Percentiles rank a stretch among this genome's conserved stretches.
These are phyloP conservation scores for Hydropsyche tenuis DNA, from an alignment of 1,140 invertebrate genomes.

Conservation along the genomic window DNA sequence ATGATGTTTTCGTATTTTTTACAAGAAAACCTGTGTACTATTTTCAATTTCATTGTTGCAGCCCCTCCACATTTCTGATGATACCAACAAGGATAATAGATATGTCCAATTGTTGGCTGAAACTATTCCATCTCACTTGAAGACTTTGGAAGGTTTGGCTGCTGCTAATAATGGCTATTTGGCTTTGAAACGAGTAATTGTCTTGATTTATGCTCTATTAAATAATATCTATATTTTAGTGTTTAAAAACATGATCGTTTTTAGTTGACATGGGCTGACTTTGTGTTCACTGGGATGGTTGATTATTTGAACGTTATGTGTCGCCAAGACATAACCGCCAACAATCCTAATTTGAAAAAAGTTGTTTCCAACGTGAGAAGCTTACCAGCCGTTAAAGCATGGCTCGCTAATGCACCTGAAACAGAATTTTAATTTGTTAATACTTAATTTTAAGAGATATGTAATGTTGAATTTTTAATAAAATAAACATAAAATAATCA, in stretches of 20 bases:
- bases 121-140: slow-evolving; percentile 66
- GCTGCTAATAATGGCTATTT: slow-evolving; percentile 61
- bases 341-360: slow-evolving; percentile 65
- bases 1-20: no score
- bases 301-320: slow-evolving; percentile 68
- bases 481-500: no score
- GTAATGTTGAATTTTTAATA: no score
- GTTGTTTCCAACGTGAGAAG: slow-evolving; percentile 63
- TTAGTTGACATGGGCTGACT: slow-evolving; percentile 74
- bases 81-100: slow-evolving; percentile 58
- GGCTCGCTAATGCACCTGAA: slow-evolving; percentile 69
- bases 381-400: slow-evolving; percentile 68
- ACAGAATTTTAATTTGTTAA: slow-evolving; percentile 58
- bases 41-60: no score
- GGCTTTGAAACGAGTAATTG: slow-evolving; percentile 62
- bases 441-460: no score
- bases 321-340: slow-evolving; percentile 64
- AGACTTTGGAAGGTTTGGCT: slow-evolving; percentile 65
- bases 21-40: no score
- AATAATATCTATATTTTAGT: no score
- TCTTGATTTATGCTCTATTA: no score
- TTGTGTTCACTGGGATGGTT: slow-evolving; percentile 67
- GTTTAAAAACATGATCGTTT: no score
- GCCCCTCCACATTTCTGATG: no score
- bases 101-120: slow-evolving; percentile 56